Evolutionary conservation across 2,888 invertebrate genomes (phyloP), one percentile per base, ranked within the genome.

Genomic region (Ornithoptera priamus): DNA sequence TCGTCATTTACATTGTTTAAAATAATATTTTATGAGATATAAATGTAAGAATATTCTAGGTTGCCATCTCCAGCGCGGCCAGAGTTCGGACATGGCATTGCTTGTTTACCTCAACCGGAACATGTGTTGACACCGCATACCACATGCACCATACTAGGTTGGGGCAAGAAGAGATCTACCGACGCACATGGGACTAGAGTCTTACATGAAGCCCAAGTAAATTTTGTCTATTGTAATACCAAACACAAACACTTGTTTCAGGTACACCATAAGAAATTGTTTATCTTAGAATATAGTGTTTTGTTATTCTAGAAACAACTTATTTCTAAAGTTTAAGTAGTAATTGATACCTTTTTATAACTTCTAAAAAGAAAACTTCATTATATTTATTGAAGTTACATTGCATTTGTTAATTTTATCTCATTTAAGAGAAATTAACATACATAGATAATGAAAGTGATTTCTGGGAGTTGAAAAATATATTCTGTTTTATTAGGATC

Each of bases 91-190:
- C 94, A 93, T 64, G 95, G 95, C 0, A 93, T 95, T 70, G 98
- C 97, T 12, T 98, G 98, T 80, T 88, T 98, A 67, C 98, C 98
- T 0, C 89, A 92, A n/a, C 93, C 95, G 3, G 93, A 92, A 67
- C 95, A 96, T 78, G 90, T 94, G 0, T 89, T 97, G 68, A 94
- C 96, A 0, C 91, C 94, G 6, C 93, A 90, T 87, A 95, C 85
- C 42, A 92, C 94, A 46, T 98, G 98, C 82, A 95, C 96, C 1
- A 97, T 98, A 72, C 95, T 98, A 71, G 99, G 99, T 1, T 99
- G 98, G 98, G 98, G 98, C 22, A 98, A 98, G 88, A 93, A 95
- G 68, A 93, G 95, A 60, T 94, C 95, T 65, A 94, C 94, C 0
- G 96, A 97, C 79, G 93, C 95, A 10, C 95, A 95, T 76, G 98